Percentiles rank a stretch among this genome's conserved stretches.
These are phyloP conservation scores for Helobdella robusta DNA, from an alignment of 2,888 invertebrate genomes.

Conservation along the genomic window DNA sequence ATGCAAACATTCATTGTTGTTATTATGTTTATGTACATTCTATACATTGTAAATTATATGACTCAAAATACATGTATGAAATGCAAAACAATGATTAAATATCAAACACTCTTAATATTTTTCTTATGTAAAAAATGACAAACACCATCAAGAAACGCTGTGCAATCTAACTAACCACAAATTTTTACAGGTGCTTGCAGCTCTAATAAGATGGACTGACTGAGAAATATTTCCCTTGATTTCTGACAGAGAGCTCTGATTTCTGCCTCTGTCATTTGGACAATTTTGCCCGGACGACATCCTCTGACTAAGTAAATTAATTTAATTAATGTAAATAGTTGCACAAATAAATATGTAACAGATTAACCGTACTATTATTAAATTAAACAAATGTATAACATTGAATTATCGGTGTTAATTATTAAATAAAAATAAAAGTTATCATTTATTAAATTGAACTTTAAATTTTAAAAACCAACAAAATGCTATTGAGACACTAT, in stretches of 20 bases:
- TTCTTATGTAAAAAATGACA: no score
- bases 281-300: slow-evolving; percentile 73
- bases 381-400: no score
- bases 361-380: no score
- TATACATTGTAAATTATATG: slow-evolving; percentile 5
- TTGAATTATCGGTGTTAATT: no score
- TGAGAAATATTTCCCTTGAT: slow-evolving; percentile 57
- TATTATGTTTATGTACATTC: not conserved
- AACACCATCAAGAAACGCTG: no score
- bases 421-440: no score
- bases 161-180: slow-evolving; percentile 56
- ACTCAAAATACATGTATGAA: not conserved
- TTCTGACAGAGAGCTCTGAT: slow-evolving; percentile 53
- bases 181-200: slow-evolving; percentile 57
- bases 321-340: not conserved
- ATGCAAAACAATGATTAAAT: no score
- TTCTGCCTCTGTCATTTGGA: slow-evolving; percentile 56
- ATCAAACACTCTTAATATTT: no score
- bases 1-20: not conserved
- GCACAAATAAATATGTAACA: not conserved
- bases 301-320: slow-evolving; percentile 52
- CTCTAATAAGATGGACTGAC: slow-evolving; percentile 56
- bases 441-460: no score
- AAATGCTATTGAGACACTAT: no score
- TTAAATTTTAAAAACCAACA: no score